Evolutionary conservation across 30 jellyfish, hydroid and myxozoan genomes (phyloP).

Genomic region (Cassiopea andromeda): DNA sequence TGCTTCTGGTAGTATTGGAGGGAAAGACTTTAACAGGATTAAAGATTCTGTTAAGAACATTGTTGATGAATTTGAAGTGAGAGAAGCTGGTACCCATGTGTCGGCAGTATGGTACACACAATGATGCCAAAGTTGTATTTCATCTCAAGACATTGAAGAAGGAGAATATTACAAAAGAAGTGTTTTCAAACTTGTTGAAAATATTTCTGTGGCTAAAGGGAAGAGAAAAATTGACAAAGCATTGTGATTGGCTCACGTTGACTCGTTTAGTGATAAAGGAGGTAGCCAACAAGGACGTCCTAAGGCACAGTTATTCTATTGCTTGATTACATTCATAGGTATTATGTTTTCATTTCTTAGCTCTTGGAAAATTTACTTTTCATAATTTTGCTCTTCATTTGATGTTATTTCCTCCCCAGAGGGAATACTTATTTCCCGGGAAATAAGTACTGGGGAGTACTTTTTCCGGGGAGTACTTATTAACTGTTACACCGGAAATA

Average conservation of each 20-base stretch:
- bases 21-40: conserved; percentile 67
- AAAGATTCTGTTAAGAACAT: conserved; percentile 83
- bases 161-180: conserved; percentile 70
- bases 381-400: too few species aligned
- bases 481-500: too few species aligned
- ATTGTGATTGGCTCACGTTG: conserved; percentile 76
- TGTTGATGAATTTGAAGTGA: conserved; percentile 82
- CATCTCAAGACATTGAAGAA: conserved; percentile 83
- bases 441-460: too few species aligned
- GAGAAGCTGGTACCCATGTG: conserved; percentile 90
- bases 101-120: conserved; percentile 97
- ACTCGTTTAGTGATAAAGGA: conserved; percentile 75
- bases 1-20: conserved; percentile 98
- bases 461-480: too few species aligned
- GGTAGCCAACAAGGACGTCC: conserved; percentile 93
- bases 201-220: conserved; percentile 79
- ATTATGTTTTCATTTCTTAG: too few species aligned
- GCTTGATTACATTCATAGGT: neutral
- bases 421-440: too few species aligned
- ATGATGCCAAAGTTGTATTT: conserved; percentile 85
- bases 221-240: conserved; percentile 97
- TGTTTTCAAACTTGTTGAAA: conserved; percentile 77
- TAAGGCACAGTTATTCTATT: conserved; percentile 55
- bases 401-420: too few species aligned
- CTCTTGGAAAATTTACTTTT: too few species aligned